Evolutionary conservation across 2,113 vertebrate species (phyloP).

Genomic region (Vimba vimba): DNA sequence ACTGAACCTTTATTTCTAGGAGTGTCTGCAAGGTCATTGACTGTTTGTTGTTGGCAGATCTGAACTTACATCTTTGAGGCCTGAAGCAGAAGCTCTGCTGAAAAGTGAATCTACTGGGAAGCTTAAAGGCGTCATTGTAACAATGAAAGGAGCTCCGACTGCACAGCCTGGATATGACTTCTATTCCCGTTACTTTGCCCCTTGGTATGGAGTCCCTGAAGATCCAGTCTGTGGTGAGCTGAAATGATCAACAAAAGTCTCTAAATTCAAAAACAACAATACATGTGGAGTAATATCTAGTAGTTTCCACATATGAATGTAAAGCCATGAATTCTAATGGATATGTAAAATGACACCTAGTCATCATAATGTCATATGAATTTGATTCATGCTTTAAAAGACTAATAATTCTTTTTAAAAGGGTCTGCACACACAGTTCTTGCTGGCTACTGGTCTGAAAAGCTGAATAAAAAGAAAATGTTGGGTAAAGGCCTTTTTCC

Average conservation of each 20-base stretch:
- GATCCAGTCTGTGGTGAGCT: constrained; percentile 87
- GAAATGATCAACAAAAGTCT: background rate
- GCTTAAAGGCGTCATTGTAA: constrained; percentile 84
- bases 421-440: constrained; percentile 89
- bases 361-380: background rate
- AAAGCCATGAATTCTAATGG: background rate
- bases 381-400: background rate
- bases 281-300: background rate
- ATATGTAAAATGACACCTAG: background rate
- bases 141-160: constrained; percentile 79
- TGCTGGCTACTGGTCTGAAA: constrained; percentile 87
- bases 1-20: too few relatives aligned
- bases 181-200: constrained; percentile 89
- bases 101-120: constrained; percentile 77
- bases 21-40: background rate
- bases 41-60: constrained; percentile 70
- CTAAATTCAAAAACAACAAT: background rate
- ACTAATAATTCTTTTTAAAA: constrained; percentile 56
- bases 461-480: constrained; percentile 88
- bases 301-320: background rate
- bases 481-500: constrained; percentile 73
- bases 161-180: constrained; percentile 82
- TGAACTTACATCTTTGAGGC: constrained; percentile 79
- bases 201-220: constrained; percentile 87
- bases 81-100: constrained; percentile 70